Evolutionary conservation across 2,113 vertebrate species (phyloP).

Genomic region (Noctilio leporinus): DNA sequence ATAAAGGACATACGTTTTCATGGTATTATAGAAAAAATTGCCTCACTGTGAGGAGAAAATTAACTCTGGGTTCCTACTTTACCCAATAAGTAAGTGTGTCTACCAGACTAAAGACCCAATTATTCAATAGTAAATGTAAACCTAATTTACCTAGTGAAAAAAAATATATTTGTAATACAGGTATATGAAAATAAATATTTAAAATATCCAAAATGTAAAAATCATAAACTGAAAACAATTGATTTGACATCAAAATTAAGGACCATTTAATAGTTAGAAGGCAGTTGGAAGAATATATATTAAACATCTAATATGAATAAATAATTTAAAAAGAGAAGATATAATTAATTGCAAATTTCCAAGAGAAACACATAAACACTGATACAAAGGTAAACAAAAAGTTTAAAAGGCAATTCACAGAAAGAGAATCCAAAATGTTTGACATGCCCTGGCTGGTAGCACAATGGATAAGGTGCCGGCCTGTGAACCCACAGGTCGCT

Average conservation of each 20-base stretch:
- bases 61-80: neutral
- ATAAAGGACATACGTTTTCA: neutral
- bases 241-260: neutral
- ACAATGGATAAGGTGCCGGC: too few relatives aligned
- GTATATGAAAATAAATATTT: neutral
- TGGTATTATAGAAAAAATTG: neutral
- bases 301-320: neutral
- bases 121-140: neutral
- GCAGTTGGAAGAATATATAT: neutral
- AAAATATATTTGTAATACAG: neutral
- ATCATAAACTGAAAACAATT: neutral
- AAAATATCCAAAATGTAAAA: neutral
- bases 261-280: neutral
- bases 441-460: too few relatives aligned
- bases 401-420: neutral
- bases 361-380: neutral
- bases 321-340: neutral
- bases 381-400: neutral
- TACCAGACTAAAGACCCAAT: neutral
- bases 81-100: neutral
- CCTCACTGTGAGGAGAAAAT: neutral
- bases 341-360: neutral
- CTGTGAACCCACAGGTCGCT: too few relatives aligned
- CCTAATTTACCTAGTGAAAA: neutral
- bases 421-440: neutral